Base-by-base conservation (phyloP, 2,888 invertebrate genomes). In the Mesorhabditis sp. region DNA sequence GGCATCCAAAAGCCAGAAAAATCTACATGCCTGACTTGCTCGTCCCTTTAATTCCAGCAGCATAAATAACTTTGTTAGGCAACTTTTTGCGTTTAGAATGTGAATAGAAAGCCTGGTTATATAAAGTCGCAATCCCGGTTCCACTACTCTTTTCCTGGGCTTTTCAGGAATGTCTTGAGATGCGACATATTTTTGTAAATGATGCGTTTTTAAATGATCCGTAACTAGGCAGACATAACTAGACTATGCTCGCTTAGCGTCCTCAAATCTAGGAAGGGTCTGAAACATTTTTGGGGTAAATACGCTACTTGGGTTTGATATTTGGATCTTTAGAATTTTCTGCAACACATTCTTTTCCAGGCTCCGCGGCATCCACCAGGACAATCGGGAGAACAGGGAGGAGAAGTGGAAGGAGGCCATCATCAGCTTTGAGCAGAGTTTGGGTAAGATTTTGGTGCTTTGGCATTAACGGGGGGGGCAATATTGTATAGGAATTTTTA, bases 331-430 rank as follows among this genome's bases (percentile, higher is more conserved):
- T 28, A 28, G 1, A 28, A 28, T 28, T 28, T 28, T 28, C 28
- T 28, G 28, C 28, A 28, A 28, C 28, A n/a, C 6, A 41, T 4
- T 68, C 62, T 41, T 28, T 66, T 76, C 41, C 67, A 80, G 78
- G 45, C 70, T 78, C 42, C 77, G 76, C 10, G 75, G 76, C 64
- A 82, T 84, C 13, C 76, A 80, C 71, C 74, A 76, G 42, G 79
- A 77, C 41, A 78, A 79, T 66, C 67, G 72, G 15, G 78, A 80
- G 63, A 76, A 79, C 67, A 69, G 78, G 63, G 79, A 81, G 13
- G 74, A 79, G 43, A 70, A 81, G 43, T 83, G 82, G 83, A 85
- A 84, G 50, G 70, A 75, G 43, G 80, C 81, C 4, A 82, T 84
- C 7, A 65, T 82, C 66, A 72, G 79, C 66, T 84, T 82, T 66